A percentile compares a stretch with the other conserved stretches of the same genome.
Conservation (phyloP, 2,113 vertebrate species). For the Boleophthalmus pectinirostris region DNA sequence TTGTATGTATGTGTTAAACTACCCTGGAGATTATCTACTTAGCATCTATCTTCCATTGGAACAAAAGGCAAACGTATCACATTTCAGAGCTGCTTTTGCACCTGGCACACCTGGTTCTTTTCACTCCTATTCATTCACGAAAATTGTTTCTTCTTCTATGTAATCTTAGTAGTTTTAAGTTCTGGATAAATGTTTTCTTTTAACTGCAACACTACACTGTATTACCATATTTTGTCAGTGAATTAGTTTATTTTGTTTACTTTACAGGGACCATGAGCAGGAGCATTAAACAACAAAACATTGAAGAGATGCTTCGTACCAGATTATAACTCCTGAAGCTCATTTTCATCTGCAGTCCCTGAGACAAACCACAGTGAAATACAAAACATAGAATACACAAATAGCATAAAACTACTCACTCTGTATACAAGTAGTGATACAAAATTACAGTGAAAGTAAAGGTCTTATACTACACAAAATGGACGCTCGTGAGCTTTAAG, state of each 20-base stretch:
- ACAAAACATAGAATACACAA: too few relatives aligned
- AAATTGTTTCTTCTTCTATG: background rate
- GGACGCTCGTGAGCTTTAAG: too few relatives aligned
- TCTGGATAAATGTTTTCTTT: background rate
- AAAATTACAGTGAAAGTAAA: too few relatives aligned
- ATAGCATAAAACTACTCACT: too few relatives aligned
- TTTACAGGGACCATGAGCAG: too few relatives aligned
- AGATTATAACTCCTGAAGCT: too few relatives aligned
- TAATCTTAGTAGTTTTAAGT: background rate
- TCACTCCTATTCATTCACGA: background rate
- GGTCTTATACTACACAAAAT: too few relatives aligned
- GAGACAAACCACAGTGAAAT: too few relatives aligned
- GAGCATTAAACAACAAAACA: too few relatives aligned
- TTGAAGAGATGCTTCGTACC: too few relatives aligned
- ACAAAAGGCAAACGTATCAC: background rate
- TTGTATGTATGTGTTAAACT: background rate
- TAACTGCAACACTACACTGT: background rate
- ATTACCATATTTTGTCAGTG: background rate
- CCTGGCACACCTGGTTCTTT: constrained; percentile 7
- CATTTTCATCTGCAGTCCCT: too few relatives aligned
- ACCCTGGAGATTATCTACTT: background rate
- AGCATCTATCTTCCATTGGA: background rate
- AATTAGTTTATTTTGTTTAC: background rate
- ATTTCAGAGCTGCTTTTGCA: background rate
- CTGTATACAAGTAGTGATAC: too few relatives aligned